These are phyloP conservation scores for Spatula clypeata DNA, from an alignment of 2,797 vertebrate species.

Conservation along the genomic window DNA sequence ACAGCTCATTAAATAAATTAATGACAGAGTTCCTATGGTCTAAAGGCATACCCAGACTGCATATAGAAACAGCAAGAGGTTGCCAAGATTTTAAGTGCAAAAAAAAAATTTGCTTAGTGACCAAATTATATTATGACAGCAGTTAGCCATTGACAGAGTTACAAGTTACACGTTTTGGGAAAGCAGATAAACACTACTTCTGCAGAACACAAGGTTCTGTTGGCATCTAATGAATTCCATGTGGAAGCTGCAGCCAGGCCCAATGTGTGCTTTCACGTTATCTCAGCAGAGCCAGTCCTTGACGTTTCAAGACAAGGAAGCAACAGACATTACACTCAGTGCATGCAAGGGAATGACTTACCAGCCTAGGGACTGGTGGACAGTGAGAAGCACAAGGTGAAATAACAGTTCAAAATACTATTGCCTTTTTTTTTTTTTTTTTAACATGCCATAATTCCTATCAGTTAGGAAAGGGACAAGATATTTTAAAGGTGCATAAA, in stretches of 20 bases:
- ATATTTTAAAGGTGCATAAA: not conserved
- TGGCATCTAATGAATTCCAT: not conserved
- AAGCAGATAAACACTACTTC: not conserved
- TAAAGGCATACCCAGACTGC: not conserved
- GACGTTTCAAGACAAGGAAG: not conserved
- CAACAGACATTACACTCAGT: not conserved
- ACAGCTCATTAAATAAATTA: not conserved
- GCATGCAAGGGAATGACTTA: not conserved
- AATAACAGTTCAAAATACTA: not conserved
- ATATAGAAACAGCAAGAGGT: not conserved
- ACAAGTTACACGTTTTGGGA: not conserved
- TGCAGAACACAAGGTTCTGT: not conserved
- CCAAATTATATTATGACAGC: not conserved
- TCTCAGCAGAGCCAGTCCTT: not conserved
- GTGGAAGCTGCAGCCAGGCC: not conserved
- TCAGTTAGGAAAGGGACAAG: not conserved
- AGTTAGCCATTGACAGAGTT: not conserved
- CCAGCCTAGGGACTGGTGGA: accelerated
- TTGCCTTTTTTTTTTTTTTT: not conserved
- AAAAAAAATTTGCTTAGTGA: not conserved
- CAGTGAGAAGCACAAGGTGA: not conserved
- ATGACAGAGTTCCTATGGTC: not conserved
- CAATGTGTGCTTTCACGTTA: not conserved
- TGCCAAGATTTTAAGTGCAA: not conserved
- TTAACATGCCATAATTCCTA: not conserved